These are phyloP conservation scores for Epizoanthus rinbou DNA, from an alignment of 92 coral and sea anemone species.

Conservation along the genomic window DNA sequence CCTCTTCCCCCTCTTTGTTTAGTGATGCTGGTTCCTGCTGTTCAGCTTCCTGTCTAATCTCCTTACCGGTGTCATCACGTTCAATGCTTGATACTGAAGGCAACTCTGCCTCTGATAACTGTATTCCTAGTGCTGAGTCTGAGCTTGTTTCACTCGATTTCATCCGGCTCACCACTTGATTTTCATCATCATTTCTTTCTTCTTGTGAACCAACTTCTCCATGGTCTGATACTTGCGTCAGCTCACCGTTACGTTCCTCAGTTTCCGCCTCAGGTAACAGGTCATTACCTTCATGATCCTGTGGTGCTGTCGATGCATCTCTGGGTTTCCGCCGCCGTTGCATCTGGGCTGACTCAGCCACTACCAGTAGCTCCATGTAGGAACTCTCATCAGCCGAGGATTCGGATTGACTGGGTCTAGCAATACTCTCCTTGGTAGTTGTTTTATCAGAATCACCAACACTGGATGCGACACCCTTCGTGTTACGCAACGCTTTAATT, in stretches of 20 bases:
- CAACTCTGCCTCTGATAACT: background rate
- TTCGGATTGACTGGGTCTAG: constrained; percentile 27
- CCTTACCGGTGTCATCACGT: background rate
- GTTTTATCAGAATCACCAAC: background rate
- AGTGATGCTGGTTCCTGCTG: background rate
- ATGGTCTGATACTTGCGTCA: background rate
- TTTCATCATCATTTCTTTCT: background rate
- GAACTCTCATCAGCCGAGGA: constrained; percentile 39
- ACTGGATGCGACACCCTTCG: constrained; percentile 8
- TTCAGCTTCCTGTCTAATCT: background rate
- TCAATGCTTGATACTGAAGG: background rate
- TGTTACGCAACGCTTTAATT: constrained; percentile 23
- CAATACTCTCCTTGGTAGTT: background rate
- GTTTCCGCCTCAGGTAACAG: background rate
- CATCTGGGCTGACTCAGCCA: constrained; percentile 28
- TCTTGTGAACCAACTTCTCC: background rate
- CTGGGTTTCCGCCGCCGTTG: constrained; percentile 16
- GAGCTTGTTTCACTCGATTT: background rate
- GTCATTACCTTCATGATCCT: background rate
- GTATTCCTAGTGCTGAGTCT: background rate
- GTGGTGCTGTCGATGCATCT: background rate
- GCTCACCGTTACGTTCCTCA: background rate
- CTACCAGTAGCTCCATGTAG: constrained; percentile 26
- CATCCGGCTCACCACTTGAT: too few species aligned
- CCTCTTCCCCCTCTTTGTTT: background rate